Evolutionary conservation across 2,113 vertebrate genomes (phyloP).

Genomic region (Burhinus bistriatus): DNA sequence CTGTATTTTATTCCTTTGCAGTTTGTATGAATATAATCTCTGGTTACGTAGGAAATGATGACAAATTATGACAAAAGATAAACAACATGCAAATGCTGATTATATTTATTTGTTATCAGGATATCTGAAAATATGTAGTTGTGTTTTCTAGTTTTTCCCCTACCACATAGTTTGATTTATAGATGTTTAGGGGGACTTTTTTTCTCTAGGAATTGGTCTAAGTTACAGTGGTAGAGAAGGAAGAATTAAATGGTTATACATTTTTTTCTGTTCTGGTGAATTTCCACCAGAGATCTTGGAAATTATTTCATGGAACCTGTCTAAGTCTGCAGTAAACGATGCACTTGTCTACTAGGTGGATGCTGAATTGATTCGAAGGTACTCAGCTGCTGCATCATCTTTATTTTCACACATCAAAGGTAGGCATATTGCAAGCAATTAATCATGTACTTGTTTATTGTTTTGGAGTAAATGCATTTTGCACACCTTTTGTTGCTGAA

Average conservation of each 20-base stretch:
- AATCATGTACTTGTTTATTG: constrained; percentile 63
- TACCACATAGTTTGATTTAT: not conserved
- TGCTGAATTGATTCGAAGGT: constrained; percentile 42
- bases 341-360: not conserved
- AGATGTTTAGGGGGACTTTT: not conserved
- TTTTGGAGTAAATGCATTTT: constrained; percentile 63
- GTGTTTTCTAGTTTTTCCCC: not conserved
- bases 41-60: not conserved
- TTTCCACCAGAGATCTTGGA: not conserved
- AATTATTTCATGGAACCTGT: not conserved
- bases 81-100: not conserved
- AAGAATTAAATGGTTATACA: not conserved
- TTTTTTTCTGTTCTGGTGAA: not conserved
- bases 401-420: constrained; percentile 62
- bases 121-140: not conserved
- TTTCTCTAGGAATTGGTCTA: not conserved
- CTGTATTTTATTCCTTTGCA: not conserved
- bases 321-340: not conserved
- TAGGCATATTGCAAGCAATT: constrained; percentile 59
- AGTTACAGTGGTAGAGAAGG: not conserved
- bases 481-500: constrained; percentile 53
- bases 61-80: not conserved
- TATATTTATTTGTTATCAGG: not conserved
- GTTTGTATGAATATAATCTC: not conserved
- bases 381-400: constrained; percentile 41